phyloP scores from a whole-genome alignment of 2,113 vertebrate species.

The Pelobates fuscus region DNA sequence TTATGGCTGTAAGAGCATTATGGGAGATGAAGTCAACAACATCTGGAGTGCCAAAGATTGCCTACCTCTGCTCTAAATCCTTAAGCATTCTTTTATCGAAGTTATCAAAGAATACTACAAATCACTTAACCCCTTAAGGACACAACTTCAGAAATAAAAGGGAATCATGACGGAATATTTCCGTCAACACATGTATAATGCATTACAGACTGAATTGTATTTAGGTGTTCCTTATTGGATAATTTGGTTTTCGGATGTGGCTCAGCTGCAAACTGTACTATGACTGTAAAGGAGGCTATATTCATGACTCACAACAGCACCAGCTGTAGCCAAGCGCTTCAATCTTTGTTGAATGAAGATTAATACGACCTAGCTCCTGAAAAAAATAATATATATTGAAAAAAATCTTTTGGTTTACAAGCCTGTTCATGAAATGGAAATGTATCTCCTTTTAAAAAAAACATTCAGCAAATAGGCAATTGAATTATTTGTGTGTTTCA shows the following conservation, averaged over 20 bases:
- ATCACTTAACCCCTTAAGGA: too few species aligned
- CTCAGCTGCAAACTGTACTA: slow-evolving; percentile 8
- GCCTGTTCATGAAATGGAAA: slow-evolving; percentile 5
- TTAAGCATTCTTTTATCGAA: too few species aligned
- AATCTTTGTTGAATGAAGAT: slow-evolving; percentile 6
- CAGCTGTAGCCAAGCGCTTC: slow-evolving; percentile 25
- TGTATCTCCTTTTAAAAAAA: slow-evolving; percentile 22
- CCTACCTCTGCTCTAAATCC: too few species aligned
- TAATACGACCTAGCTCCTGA: slow-evolving; percentile 6
- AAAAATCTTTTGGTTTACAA: slow-evolving; percentile 20
- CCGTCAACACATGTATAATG: slow-evolving; percentile 7
- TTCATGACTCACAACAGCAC: slow-evolving; percentile 12
- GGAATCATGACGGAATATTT: too few species aligned
- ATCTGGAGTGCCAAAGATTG: too few species aligned
- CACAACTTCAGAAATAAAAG: too few species aligned
- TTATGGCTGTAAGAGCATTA: too few species aligned
- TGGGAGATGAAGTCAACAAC: too few species aligned
- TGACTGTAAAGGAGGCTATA: not conserved
- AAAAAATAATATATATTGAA: slow-evolving; percentile 5
- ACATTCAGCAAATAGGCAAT: slow-evolving; percentile 22
- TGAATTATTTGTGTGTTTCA: slow-evolving; percentile 27
- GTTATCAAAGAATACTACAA: too few species aligned
- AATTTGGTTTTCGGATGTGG: not conserved
- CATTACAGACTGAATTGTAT: not conserved
- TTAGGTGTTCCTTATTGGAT: not conserved